A percentile compares a stretch with the other conserved stretches of the same genome.
phyloP scores from a whole-genome alignment of 2,797 vertebrate genomes.

The Uromys caudimaculatus region DNA sequence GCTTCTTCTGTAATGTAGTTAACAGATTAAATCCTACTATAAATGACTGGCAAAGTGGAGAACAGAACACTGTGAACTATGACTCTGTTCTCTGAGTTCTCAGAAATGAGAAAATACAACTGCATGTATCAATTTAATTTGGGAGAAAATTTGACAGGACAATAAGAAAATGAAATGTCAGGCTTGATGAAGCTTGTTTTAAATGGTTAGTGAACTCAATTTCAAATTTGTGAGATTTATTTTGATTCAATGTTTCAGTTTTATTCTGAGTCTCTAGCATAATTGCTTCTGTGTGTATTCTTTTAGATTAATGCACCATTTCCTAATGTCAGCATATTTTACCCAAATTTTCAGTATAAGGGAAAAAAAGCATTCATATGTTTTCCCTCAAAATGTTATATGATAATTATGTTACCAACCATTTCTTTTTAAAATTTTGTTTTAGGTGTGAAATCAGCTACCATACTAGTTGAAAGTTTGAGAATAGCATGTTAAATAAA shows the following conservation, averaged over 20 bases:
- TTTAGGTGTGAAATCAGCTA: constrained; percentile 53
- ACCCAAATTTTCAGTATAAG: constrained; percentile 75
- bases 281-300: constrained; percentile 75
- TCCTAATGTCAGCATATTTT: constrained; percentile 79
- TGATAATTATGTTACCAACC: constrained; percentile 54
- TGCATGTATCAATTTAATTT: constrained; percentile 82
- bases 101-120: constrained; percentile 82
- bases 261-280: constrained; percentile 80
- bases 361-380: constrained; percentile 52
- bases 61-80: constrained; percentile 65
- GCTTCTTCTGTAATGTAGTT: background rate
- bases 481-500: constrained; percentile 56
- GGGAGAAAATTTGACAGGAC: constrained; percentile 81
- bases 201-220: constrained; percentile 82
- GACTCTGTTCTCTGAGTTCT: constrained; percentile 58
- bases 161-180: constrained; percentile 87
- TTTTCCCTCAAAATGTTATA: constrained; percentile 66
- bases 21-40: constrained; percentile 53
- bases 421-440: constrained; percentile 38
- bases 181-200: constrained; percentile 85
- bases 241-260: constrained; percentile 77
- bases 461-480: constrained; percentile 45
- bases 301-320: constrained; percentile 74
- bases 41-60: constrained; percentile 44
- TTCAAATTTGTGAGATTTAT: constrained; percentile 82